Evolutionary conservation across 2,113 vertebrate genomes (phyloP), one percentile per base, ranked within the genome.

Genomic region (Percina caprodes): DNA sequence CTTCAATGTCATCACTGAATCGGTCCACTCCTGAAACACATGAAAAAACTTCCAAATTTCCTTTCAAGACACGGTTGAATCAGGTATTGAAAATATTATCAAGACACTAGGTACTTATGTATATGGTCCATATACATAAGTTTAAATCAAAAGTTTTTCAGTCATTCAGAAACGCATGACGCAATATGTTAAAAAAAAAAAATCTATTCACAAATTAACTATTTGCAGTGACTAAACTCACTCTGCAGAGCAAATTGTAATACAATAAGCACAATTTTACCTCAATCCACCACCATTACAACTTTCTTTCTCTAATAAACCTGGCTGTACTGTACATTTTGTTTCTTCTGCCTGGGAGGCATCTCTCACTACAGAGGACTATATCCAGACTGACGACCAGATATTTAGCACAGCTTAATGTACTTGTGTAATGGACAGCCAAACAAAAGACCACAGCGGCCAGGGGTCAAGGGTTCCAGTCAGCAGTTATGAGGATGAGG

Each of bases 1-100:
- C 95, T 77, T 96, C 87, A 74, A 98, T 97, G 82, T 98, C 96
- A 7, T 98, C 96, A 21, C 97, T 97, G 92, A 98, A 98, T 69
- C 96, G 96, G 74, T 95, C 94, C 82, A 97, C 97, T 0, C 97
- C 97, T 97, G 76, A 67, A 89, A 90, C 26, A 86, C n/a, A 78
- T 3, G 24, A 18, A 86, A 62, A 76, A 19, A 26, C 48, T 60
- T 21, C 15, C 14, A 48, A 6, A 14, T 16, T 16, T 48, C 13
- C 11, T 26, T 48, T 30, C 13, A 51, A 9, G 15, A 12, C 15
- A 21, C 15, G 6, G 26, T 18, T 72, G 21, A 42, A 48, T 39
- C 4, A 54, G 46, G 15, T 10, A 26, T 10, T 54, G 16, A 2
- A 33, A 54, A 67, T 56, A 35, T 56, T 23, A 18, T 48, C 4